Percentiles rank a stretch among this genome's conserved stretches.
Conservation (phyloP, 1,140 invertebrate species). For the Nautilus pompilius region DNA sequence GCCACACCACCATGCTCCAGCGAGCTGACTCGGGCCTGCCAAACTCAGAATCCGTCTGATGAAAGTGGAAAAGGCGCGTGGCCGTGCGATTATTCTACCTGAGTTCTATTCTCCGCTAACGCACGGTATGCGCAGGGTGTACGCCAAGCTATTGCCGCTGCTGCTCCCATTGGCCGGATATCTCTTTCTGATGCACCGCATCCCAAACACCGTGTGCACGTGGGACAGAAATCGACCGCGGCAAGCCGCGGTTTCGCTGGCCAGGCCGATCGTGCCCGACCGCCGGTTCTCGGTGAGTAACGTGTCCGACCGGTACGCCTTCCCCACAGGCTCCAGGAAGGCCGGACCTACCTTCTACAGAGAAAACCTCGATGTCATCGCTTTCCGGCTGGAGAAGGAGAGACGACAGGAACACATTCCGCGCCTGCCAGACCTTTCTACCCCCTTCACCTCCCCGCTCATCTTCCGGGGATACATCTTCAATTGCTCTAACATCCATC, state of each 20-base stretch:
- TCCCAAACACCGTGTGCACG: not conserved
- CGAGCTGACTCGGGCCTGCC: not conserved
- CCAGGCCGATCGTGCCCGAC: not conserved
- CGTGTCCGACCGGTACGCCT: not conserved
- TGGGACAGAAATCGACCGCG: not conserved
- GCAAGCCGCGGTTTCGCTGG: not conserved
- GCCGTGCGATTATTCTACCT: too few species aligned
- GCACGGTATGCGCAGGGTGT: not conserved
- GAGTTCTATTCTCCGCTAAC: not conserved
- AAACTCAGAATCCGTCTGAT: not conserved
- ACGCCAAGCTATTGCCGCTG: not conserved
- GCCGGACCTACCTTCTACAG: not conserved
- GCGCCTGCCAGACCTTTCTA: not conserved
- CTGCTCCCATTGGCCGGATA: not conserved
- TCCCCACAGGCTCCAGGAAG: not conserved
- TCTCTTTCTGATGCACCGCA: not conserved
- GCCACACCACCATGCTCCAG: not conserved
- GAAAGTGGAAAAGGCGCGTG: not conserved
- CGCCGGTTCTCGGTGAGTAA: not conserved
- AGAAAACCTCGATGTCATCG: not conserved
- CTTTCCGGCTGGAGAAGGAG: not conserved
- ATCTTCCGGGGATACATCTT: slow-evolving; percentile 17
- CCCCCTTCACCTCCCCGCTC: not conserved
- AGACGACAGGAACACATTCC: not conserved
- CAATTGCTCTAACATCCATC: slow-evolving; percentile 42